Base-by-base conservation (phyloP, 1,140 invertebrate species). In the Epicauta chinensis region DNA sequence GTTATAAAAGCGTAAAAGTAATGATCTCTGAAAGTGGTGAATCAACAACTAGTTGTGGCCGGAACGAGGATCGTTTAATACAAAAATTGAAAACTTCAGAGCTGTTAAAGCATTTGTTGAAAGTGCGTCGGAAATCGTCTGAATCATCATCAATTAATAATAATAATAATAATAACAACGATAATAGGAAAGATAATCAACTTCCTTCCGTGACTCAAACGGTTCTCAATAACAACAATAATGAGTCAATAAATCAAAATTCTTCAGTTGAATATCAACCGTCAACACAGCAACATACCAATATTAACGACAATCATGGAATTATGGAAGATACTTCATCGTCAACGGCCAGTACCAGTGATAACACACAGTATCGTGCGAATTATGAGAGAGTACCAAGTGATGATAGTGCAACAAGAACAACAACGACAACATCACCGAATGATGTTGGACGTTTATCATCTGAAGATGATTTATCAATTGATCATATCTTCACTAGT, bases 11-110 rank as follows among this genome's bases (percentile, higher is more conserved):
- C 23, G 4, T 23, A 23, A 7, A 23, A 36, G 53, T 46, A 44
- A 45, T 55, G 53, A 44, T 49, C 46, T 48, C 47, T 36, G 50
- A 56, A 56, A 54, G 37, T 56, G 54, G 49, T 56, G 52, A 54
- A 49, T 56, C 54, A 56, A 51, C 54, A 16, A 17, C 30, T 39
- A 32, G 48, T 43, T 30, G 30, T 32, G 52, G 17, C 34, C 23
- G 7, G 23, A 23, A 31, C 16, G 48, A 56, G 34, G 48, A 37
- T 23, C 45, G 41, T 31, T 45, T 51, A 38, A 49, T 59, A 35
- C 37, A 51, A 9, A 47, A 50, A 42, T 36, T 59, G 14, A 56
- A 36, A n/a, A 49, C 57, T 10, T 51, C 53, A 5, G 53, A 59
- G 44, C 45, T 59, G 34, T 50, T 59, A 15, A 59, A 53, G 12